A percentile compares a stretch with the other conserved stretches of the same genome.
These are phyloP conservation scores for Trematomus bernacchii DNA, from an alignment of 2,797 vertebrate genomes.

Conservation along the genomic window DNA sequence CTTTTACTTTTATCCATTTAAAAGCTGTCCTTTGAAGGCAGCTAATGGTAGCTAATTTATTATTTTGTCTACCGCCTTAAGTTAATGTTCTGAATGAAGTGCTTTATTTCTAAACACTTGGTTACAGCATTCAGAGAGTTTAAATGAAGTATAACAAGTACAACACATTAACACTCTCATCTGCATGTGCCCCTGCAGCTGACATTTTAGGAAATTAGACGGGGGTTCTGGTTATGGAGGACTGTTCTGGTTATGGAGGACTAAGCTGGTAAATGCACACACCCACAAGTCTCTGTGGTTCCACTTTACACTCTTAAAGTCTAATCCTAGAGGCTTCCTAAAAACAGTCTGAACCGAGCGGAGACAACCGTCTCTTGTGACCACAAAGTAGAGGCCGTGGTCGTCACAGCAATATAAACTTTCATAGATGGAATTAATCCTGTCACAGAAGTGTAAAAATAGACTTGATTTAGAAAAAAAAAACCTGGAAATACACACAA, in stretches of 20 bases:
- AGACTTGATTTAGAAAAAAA: constrained; percentile 10
- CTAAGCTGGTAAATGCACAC: constrained; percentile 18
- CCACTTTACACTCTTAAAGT: constrained; percentile 53
- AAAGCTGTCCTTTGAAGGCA: background rate
- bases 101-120: background rate
- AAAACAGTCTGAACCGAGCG: constrained; percentile 40
- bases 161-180: constrained; percentile 20
- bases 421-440: constrained; percentile 50
- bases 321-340: constrained; percentile 44
- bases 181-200: constrained; percentile 7
- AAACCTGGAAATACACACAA: background rate
- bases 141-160: background rate
- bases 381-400: constrained; percentile 44
- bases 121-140: background rate
- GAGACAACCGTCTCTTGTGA: constrained; percentile 33
- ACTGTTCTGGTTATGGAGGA: constrained; percentile 12
- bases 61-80: background rate
- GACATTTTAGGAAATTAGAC: constrained; percentile 35
- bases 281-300: constrained; percentile 22
- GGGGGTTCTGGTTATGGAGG: constrained; percentile 1
- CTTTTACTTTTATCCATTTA: background rate
- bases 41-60: background rate
- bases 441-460: constrained; percentile 26
- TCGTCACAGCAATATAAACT: constrained; percentile 34
- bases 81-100: background rate